Evolutionary conservation across 2,888 invertebrate genomes (phyloP).

Genomic region (Melangyna quadrimaculata): DNA sequence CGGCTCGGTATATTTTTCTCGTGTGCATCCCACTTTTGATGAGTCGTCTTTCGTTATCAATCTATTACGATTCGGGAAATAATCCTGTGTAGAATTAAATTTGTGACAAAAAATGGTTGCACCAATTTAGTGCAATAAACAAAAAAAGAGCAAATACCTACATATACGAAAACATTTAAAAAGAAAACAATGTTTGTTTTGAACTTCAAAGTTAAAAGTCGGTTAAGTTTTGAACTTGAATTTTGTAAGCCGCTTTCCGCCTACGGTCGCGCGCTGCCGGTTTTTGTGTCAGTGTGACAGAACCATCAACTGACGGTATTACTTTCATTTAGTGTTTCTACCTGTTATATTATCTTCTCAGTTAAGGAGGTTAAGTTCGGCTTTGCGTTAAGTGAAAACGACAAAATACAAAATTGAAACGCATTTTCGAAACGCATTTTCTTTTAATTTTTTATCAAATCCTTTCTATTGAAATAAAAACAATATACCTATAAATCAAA

Average conservation of each 20-base stretch:
- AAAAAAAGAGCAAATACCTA: background rate
- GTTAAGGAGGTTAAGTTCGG: background rate
- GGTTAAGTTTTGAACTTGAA: conserved; percentile 39
- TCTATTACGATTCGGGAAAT: background rate
- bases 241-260: background rate
- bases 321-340: background rate
- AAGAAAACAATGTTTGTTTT: background rate
- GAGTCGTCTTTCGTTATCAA: background rate
- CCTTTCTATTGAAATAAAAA: background rate
- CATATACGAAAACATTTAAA: background rate
- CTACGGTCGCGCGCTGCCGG: background rate
- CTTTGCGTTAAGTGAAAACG: conserved; percentile 26
- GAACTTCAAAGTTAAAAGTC: conserved; percentile 24
- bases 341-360: background rate
- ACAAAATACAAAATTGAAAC: conserved; percentile 7
- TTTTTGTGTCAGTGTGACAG: conserved; percentile 5
- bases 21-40: background rate
- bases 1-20: background rate
- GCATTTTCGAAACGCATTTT: conserved; percentile 8
- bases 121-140: background rate
- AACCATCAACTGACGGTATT: background rate
- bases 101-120: background rate
- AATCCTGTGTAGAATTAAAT: background rate
- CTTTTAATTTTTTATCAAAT: background rate
- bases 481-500: background rate